Base-by-base conservation (phyloP, 2,888 invertebrate species). In the Thecocarcelia acutangulata region DNA sequence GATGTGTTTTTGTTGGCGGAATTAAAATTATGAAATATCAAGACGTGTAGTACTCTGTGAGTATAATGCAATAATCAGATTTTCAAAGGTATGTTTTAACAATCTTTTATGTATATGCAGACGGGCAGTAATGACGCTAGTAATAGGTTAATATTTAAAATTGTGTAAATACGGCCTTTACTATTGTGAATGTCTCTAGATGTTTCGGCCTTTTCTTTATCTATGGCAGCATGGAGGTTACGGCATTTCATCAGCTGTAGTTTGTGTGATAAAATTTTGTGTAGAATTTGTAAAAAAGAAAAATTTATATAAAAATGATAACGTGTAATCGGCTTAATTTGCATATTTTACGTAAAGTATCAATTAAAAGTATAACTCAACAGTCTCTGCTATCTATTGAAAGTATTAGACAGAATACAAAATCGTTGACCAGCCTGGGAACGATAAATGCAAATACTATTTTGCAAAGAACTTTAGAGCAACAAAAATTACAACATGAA, bases 151-250 rank as follows among this genome's bases (percentile, higher is more conserved):
- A 24, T 11, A 12, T 33, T 33, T 5, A 9, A 9, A 3, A 13
- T 50, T 21, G 63, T 73, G 72, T 74, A 74, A 58, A 2, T 46
- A 54, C 68, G 73, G 9, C 61, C 19, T 5, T 9, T 0, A 1
- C 17, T 44, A 74, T 69, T 74, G 74, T 80, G 74, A 79, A 68
- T 68, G 44, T 0, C 17, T 64, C 12, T 33, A 33, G 33, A 33
- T 33, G 33, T 24, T 75, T 48, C 68, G 59, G 21, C 44, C 50
- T 52, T 19, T 58, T 56, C 56, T 48, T 58, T 13, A 8, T 40
- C 52, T 66, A 15, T 48, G 50, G 44, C 84, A 87, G 87, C 88
- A 88, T 88, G 87, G 84, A 85, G 81, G 86, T 87, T 88, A 88
- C 88, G 87, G 88, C 88, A 84, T 84, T 87, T 87, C 86, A 85